Evolutionary conservation across 2,797 vertebrate species (phyloP).

Genomic region (Gymnoscopelus microlampas): DNA sequence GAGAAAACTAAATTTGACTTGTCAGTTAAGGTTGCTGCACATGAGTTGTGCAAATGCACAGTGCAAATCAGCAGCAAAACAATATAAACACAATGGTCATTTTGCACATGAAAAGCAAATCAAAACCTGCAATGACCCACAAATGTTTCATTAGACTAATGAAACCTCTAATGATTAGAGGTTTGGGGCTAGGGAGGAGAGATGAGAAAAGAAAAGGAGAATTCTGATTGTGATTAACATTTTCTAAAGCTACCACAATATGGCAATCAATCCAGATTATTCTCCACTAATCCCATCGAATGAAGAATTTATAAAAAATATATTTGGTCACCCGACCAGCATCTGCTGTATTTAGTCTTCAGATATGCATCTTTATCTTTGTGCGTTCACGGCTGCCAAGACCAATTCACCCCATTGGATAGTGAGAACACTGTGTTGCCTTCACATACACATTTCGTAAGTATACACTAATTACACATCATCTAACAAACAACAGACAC

Average conservation of each 20-base stretch:
- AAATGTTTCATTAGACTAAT: slow-evolving; percentile 9
- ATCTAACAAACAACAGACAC: slow-evolving; percentile 16
- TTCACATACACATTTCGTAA: slow-evolving; percentile 51
- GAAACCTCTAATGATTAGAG: background rate
- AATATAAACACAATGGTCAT: slow-evolving; percentile 21
- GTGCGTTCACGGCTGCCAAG: slow-evolving; percentile 58
- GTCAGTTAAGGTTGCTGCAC: slow-evolving; percentile 76
- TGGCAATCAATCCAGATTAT: slow-evolving; percentile 29
- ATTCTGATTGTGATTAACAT: slow-evolving; percentile 36
- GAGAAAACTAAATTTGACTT: slow-evolving; percentile 13
- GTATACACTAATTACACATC: slow-evolving; percentile 44
- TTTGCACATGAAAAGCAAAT: slow-evolving; percentile 31
- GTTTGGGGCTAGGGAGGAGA: slow-evolving; percentile 27
- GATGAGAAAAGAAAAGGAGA: slow-evolving; percentile 6
- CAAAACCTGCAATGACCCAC: slow-evolving; percentile 29
- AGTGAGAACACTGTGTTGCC: slow-evolving; percentile 53
- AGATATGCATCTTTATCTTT: slow-evolving; percentile 51
- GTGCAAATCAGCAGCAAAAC: slow-evolving; percentile 62
- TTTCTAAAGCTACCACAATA: slow-evolving; percentile 43
- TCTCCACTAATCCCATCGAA: slow-evolving; percentile 31
- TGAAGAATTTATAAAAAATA: slow-evolving; percentile 73
- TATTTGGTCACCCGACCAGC: slow-evolving; percentile 68
- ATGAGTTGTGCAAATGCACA: slow-evolving; percentile 84
- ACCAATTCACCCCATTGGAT: slow-evolving; percentile 58
- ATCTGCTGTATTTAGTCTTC: slow-evolving; percentile 50